These are phyloP conservation scores for Nymphicus hollandicus DNA, from an alignment of 2,113 vertebrate species.

Conservation along the genomic window DNA sequence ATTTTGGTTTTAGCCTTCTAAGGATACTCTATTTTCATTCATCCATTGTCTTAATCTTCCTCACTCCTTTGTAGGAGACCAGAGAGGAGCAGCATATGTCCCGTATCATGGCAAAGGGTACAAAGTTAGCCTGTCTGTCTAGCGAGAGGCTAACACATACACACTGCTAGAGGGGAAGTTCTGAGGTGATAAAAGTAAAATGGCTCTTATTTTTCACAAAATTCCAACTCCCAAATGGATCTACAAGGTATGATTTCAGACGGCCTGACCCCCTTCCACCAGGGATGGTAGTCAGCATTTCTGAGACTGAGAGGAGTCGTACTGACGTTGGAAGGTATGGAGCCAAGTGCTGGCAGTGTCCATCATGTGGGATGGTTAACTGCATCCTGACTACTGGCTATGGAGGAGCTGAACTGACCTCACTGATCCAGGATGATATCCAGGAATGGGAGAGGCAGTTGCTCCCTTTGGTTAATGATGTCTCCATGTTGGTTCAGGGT, in stretches of 20 bases:
- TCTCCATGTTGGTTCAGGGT: neutral
- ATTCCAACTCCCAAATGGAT: neutral
- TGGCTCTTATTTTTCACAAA: neutral
- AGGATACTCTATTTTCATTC: neutral
- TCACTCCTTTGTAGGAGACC: neutral
- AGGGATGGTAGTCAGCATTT: neutral
- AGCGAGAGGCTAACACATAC: fast-evolving
- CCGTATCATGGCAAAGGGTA: neutral
- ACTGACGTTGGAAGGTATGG: fast-evolving
- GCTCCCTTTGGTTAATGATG: neutral
- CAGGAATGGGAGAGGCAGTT: neutral
- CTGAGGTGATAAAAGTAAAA: neutral
- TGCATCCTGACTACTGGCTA: neutral
- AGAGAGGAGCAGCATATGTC: neutral
- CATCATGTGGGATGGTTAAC: fast-evolving
- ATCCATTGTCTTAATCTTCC: neutral
- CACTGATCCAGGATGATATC: neutral
- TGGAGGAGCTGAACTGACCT: neutral
- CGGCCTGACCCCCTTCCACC: neutral
- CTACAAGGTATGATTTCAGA: neutral
- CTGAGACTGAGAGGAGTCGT: neutral
- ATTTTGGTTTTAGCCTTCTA: neutral
- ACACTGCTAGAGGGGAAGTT: fast-evolving
- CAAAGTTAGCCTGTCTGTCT: neutral
- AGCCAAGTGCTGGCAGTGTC: neutral